Evolutionary conservation across 2,113 vertebrate species (phyloP).

Genomic region (Pithys albifrons): DNA sequence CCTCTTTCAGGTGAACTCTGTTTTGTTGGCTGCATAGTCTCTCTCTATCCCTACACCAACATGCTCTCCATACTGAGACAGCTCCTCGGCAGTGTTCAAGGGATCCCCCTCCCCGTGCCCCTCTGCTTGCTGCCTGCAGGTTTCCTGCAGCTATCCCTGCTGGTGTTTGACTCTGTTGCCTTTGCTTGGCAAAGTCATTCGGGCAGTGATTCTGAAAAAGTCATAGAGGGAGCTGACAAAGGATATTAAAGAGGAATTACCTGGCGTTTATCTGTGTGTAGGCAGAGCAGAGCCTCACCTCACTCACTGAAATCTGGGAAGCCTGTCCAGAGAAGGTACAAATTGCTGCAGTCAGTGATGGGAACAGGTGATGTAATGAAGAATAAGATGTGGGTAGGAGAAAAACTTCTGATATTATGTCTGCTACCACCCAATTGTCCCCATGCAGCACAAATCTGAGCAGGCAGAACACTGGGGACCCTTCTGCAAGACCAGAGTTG

Average conservation of each 20-base stretch:
- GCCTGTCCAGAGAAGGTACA: not conserved
- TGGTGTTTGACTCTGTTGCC: conserved; percentile 11
- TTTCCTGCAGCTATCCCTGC: not conserved
- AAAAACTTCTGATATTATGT: not conserved
- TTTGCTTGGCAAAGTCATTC: conserved; percentile 56
- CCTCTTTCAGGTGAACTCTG: not conserved
- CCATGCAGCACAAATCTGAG: rapidly evolving
- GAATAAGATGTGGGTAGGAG: not conserved
- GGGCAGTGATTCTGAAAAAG: conserved; percentile 40
- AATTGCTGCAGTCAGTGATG: not conserved
- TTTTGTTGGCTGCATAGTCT: not conserved
- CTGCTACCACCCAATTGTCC: not conserved
- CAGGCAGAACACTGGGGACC: not conserved
- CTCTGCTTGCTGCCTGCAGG: not conserved
- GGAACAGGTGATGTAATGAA: not conserved
- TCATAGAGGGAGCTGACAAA: conserved; percentile 37
- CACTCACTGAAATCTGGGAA: not conserved
- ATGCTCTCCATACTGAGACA: not conserved
- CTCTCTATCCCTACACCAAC: not conserved
- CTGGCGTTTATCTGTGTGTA: not conserved
- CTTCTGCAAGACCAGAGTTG: not conserved
- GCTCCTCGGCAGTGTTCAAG: not conserved
- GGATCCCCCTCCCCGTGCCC: not conserved
- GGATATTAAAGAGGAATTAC: not conserved
- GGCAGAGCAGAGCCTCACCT: not conserved